A percentile compares a stretch with the other conserved stretches of the same genome.
Conservation (phyloP, 2,797 vertebrate genomes). For the Odontamblyopus rebecca region DNA sequence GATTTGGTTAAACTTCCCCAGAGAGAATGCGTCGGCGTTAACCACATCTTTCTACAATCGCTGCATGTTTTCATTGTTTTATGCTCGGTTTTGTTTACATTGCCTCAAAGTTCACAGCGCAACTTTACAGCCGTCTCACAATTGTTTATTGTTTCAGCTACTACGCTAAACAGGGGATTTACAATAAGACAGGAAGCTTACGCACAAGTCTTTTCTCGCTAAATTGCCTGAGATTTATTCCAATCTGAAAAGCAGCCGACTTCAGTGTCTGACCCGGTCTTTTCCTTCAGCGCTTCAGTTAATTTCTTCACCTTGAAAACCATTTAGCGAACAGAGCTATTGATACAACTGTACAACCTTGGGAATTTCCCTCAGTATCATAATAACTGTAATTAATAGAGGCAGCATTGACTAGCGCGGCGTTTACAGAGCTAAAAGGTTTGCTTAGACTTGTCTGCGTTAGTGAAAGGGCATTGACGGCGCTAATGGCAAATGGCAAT, state of each 20-base stretch:
- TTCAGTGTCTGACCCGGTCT: conserved; percentile 15
- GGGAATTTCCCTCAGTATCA: conserved; percentile 23
- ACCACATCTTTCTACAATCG: background rate
- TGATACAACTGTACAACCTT: conserved; percentile 13
- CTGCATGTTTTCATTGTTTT: conserved; percentile 11
- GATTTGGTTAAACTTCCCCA: conserved; percentile 5
- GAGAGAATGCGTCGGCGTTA: background rate
- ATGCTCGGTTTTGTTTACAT: conserved; percentile 2
- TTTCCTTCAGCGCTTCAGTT: conserved; percentile 23
- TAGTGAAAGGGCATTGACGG: background rate
- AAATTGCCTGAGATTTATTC: conserved; percentile 5
- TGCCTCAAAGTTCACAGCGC: background rate
- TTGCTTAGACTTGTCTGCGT: background rate
- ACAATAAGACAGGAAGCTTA: conserved; percentile 10
- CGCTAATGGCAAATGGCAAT: background rate
- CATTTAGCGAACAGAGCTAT: conserved; percentile 10
- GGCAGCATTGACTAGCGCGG: background rate
- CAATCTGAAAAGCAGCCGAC: background rate
- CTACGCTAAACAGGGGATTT: conserved; percentile 5
- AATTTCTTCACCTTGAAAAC: conserved; percentile 49
- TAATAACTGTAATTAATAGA: conserved; percentile 13
- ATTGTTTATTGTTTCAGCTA: conserved; percentile 16
- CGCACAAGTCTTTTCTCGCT: conserved; percentile 3
- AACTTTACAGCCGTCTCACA: conserved; percentile 13
- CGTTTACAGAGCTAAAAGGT: conserved; percentile 17